phyloP scores from a whole-genome alignment of 2,797 vertebrate species.

The Holocentrus rufus region DNA sequence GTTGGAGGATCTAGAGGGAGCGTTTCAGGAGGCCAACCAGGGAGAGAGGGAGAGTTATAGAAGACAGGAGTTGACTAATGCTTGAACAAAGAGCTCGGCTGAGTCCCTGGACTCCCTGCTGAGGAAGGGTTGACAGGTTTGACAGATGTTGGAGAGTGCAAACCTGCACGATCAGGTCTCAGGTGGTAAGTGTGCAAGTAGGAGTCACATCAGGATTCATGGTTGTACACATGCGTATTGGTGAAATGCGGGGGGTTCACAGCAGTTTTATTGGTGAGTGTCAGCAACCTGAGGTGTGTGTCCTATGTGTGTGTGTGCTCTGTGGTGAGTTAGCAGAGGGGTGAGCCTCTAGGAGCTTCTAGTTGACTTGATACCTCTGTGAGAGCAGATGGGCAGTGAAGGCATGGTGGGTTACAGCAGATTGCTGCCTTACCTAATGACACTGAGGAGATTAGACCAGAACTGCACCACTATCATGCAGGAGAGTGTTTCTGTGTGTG shows the following conservation, averaged over 20 bases:
- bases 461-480: constrained; percentile 42
- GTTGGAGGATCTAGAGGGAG: not conserved
- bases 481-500: constrained; percentile 1
- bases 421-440: constrained; percentile 67
- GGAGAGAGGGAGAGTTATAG: not conserved
- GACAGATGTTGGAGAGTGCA: not conserved
- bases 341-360: constrained; percentile 27
- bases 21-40: constrained; percentile 2
- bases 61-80: constrained; percentile 1
- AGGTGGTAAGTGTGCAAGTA: not conserved
- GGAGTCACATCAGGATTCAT: constrained; percentile 5
- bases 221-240: not conserved
- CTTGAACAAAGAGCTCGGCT: not conserved
- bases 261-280: constrained; percentile 16
- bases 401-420: constrained; percentile 57
- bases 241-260: not conserved
- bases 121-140: constrained; percentile 2
- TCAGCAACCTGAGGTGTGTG: not conserved
- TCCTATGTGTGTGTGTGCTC: constrained; percentile 22
- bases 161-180: constrained; percentile 8
- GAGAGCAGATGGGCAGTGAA: constrained; percentile 48
- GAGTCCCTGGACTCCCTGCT: too few relatives aligned
- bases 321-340: constrained; percentile 29
- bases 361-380: constrained; percentile 40
- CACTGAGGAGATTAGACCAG: constrained; percentile 62